Conservation (phyloP, 2,888 invertebrate species). For the Rhagophthalmus giganteus region DNA sequence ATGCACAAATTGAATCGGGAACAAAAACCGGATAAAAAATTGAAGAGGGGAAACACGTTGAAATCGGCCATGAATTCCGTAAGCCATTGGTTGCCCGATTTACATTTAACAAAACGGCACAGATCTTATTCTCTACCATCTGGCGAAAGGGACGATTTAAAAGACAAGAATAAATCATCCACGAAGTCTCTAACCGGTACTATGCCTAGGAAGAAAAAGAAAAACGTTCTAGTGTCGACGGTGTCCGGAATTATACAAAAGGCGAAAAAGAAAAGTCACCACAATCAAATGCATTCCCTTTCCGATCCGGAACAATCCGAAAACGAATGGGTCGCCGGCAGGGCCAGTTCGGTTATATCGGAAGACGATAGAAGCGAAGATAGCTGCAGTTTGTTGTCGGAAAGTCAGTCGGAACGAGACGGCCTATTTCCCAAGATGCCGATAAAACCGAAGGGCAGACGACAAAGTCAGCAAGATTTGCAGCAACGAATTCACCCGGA, state of each 20-base stretch:
- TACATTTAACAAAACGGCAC: conserved; percentile 75
- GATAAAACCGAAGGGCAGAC: conserved; percentile 37
- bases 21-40: conserved; percentile 67
- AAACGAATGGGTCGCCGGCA: conserved; percentile 67
- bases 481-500: conserved; percentile 22
- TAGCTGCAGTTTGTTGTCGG: conserved; percentile 65
- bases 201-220: conserved; percentile 69
- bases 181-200: conserved; percentile 39
- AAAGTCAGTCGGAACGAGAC: conserved; percentile 64
- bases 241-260: conserved; percentile 85
- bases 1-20: conserved; percentile 60
- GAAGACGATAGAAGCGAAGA: conserved; percentile 68
- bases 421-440: conserved; percentile 67
- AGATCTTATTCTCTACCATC: conserved; percentile 82
- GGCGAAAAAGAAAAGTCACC: conserved; percentile 70
- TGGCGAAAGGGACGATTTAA: conserved; percentile 63
- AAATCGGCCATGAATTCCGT: conserved; percentile 81
- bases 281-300: conserved; percentile 66
- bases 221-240: conserved; percentile 78
- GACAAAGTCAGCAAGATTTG: conserved; percentile 36
- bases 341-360: conserved; percentile 71
- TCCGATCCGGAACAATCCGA: conserved; percentile 80
- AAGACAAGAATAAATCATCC: conserved; percentile 57
- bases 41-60: conserved; percentile 69
- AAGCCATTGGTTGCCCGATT: conserved; percentile 79